Conservation (phyloP, 2,113 vertebrate species). For the Gobius niger region DNA sequence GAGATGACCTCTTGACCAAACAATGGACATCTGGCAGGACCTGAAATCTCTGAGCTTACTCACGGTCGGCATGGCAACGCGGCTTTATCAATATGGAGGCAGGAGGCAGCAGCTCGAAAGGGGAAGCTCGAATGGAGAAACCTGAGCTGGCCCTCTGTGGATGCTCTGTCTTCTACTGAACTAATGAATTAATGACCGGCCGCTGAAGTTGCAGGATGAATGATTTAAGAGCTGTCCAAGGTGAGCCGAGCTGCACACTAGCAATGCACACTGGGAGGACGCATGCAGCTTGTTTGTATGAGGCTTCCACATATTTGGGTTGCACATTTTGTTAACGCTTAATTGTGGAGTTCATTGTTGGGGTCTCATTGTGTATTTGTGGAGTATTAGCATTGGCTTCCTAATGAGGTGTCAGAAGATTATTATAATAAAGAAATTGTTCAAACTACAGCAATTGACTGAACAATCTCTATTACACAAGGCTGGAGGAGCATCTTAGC, state of each 20-base stretch:
- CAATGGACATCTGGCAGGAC: constrained; percentile 32
- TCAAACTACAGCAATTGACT: too few species aligned
- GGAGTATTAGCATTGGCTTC: too few species aligned
- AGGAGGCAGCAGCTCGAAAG: constrained; percentile 25
- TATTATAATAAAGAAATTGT: too few species aligned
- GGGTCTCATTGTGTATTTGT: too few species aligned
- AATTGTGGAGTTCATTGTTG: too few species aligned
- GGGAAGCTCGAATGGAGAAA: constrained; percentile 48
- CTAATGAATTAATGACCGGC: constrained; percentile 69
- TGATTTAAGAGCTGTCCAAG: constrained; percentile 59
- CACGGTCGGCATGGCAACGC: constrained; percentile 50
- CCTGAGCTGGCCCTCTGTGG: constrained; percentile 47
- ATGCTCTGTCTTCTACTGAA: constrained; percentile 36
- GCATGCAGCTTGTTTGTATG: background rate
- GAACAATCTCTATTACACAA: too few species aligned
- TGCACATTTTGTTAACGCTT: background rate
- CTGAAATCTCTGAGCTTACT: constrained; percentile 34
- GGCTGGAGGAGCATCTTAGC: too few species aligned
- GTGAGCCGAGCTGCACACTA: constrained; percentile 23
- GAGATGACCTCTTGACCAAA: constrained; percentile 47
- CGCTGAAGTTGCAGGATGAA: constrained; percentile 61
- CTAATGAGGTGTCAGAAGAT: too few species aligned
- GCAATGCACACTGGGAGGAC: constrained; percentile 15
- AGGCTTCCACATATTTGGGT: background rate
- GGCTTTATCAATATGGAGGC: constrained; percentile 42